Evolutionary conservation across 2,797 vertebrate genomes (phyloP).

Genomic region (Acomys russatus): DNA sequence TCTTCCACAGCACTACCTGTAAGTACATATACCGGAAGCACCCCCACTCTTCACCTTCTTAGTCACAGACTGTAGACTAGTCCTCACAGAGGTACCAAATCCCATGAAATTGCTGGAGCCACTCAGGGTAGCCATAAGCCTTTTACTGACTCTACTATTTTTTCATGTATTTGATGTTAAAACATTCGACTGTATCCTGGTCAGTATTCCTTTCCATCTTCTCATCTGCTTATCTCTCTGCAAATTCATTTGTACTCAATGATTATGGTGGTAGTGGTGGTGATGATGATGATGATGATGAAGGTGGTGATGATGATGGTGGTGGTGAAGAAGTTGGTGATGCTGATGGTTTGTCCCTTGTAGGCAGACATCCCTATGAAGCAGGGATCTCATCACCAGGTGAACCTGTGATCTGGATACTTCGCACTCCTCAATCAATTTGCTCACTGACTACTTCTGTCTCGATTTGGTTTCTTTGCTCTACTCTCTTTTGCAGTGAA

Average conservation of each 20-base stretch:
- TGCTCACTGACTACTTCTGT: neutral
- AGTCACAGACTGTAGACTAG: neutral
- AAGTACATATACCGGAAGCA: neutral
- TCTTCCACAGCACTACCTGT: too few species aligned
- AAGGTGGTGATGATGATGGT: neutral
- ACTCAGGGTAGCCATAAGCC: neutral
- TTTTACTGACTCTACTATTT: neutral
- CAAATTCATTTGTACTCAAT: neutral
- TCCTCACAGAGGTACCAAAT: neutral
- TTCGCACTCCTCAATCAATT: neutral
- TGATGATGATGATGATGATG: neutral
- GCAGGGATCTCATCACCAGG: neutral
- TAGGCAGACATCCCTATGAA: rapidly evolving
- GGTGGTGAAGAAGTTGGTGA: neutral
- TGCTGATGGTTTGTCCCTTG: neutral
- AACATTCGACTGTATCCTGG: neutral
- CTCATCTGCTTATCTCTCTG: neutral
- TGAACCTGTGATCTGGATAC: neutral
- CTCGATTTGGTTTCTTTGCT: neutral
- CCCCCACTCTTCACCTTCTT: neutral
- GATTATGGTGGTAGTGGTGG: neutral
- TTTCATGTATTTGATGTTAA: neutral
- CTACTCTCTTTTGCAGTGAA: neutral
- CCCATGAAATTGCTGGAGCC: neutral
- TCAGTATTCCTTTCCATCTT: neutral